These are phyloP conservation scores for Pundamilia nyererei DNA, from an alignment of 2,113 vertebrate species.

Conservation along the genomic window DNA sequence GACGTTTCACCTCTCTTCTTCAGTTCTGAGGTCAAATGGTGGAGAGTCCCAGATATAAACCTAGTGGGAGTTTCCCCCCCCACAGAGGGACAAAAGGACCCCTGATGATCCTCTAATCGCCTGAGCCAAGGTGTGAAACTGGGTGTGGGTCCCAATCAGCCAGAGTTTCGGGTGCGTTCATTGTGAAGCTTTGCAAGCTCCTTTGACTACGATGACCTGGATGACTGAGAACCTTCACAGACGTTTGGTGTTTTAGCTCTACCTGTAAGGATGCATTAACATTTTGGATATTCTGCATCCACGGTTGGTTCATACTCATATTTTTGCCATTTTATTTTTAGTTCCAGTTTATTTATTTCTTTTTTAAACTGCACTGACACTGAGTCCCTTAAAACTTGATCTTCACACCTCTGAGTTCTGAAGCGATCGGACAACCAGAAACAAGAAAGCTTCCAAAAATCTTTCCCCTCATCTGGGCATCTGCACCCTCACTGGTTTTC, in stretches of 20 bases:
- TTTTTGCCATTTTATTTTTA: neutral
- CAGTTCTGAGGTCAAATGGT: no score
- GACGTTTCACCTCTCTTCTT: no score
- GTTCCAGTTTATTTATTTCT: rapidly evolving
- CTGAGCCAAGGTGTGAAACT: no score
- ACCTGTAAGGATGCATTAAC: neutral
- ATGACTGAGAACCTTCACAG: no score
- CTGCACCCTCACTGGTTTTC: neutral
- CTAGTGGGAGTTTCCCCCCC: no score
- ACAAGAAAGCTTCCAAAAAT: neutral
- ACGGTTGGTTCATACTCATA: rapidly evolving
- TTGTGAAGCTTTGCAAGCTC: no score
- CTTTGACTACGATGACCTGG: no score
- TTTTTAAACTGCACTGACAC: neutral
- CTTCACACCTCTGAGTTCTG: neutral
- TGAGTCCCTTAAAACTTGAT: rapidly evolving
- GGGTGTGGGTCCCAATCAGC: no score
- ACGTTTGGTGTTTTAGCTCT: neutral
- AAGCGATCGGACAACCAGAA: neutral
- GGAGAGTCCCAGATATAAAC: no score
- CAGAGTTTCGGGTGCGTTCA: no score
- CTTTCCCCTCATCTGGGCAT: neutral
- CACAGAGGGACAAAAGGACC: no score
- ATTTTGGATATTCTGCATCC: neutral
- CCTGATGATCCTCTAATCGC: no score